Evolutionary conservation across 2,113 vertebrate genomes (phyloP), one percentile per base, ranked within the genome.

Genomic region (Hippocampus abdominalis): DNA sequence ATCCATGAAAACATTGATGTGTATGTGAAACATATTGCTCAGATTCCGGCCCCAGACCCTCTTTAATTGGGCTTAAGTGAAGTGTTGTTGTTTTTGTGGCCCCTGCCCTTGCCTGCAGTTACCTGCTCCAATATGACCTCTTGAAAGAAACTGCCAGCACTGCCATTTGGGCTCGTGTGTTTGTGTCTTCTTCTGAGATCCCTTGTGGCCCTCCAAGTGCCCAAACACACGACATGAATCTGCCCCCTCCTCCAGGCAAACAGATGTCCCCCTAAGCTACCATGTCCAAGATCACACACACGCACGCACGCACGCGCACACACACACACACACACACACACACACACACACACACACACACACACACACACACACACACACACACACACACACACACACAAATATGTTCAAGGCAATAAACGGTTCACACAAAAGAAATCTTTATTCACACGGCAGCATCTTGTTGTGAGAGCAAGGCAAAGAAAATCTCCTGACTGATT

Each of bases 231-330:
- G 59, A 71, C 80, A 71, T 67, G 77, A 61, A 49, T 72, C 70
- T 87, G 81, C 82, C 85, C 86, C 85, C 87, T 87, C 90, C 88
- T 88, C 70, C 71, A 82, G 86, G 88, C 87, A 86, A 91, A 89
- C 91, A 91, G 89, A 92, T 91, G 90, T 85, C 87, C 86, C 84
- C 76, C 42, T 70, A 48, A 76, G 79, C 80, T 48, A 71, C 36
- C 73, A 75, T 67, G 79, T 74, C 72, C 54, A 21, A 75, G 54
- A 60, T 69, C 44, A 73, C 71, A 75, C 69, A 72, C 72, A 63
- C 44, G 66, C 59, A 56, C 69, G 76, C 15, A 32, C 23, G 25
- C 42, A 25, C 23, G 32, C 32, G 7, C 70, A 69, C 44, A 53
- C 59, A 54, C 60, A 71, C 66, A 66, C 61, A 2, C 3, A 56